Conservation (phyloP, 2,888 invertebrate species). For the Rambutsinella grinnellia region DNA sequence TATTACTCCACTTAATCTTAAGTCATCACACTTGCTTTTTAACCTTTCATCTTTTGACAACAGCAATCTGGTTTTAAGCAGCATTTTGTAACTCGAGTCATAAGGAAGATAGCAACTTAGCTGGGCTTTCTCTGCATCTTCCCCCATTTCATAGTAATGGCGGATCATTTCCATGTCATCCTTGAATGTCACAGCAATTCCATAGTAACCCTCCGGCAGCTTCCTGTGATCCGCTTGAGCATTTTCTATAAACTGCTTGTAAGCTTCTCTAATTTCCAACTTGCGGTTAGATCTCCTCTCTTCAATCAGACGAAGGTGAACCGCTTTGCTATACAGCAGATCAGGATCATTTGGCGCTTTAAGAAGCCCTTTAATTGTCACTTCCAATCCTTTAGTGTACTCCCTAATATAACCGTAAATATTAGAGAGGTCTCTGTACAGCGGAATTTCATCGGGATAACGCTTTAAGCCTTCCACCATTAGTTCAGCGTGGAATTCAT, state of each 20-base stretch:
- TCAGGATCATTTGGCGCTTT: background rate
- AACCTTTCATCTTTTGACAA: no score
- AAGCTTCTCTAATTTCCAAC: background rate
- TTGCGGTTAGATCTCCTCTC: no score
- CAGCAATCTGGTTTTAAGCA: background rate
- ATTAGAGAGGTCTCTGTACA: background rate
- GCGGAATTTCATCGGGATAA: slow-evolving; percentile 1
- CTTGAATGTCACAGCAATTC: background rate
- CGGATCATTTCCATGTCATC: background rate
- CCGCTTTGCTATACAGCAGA: background rate
- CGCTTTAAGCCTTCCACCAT: slow-evolving; percentile 13
- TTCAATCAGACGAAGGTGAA: background rate
- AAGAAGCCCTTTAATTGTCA: background rate
- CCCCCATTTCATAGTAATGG: background rate
- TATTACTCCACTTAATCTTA: no score
- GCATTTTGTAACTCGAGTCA: background rate
- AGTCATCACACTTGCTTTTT: no score
- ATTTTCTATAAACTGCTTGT: background rate
- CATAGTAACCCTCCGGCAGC: slow-evolving; percentile 1
- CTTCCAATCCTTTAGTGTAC: background rate
- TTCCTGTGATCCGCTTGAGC: background rate
- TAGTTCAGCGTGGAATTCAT: background rate
- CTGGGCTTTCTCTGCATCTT: background rate
- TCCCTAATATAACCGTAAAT: background rate
- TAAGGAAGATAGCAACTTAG: slow-evolving; percentile 6